Percentiles rank a stretch among this genome's conserved stretches.
Conservation (phyloP, 1,140 invertebrate genomes). For the Drosophila mojavensis region DNA sequence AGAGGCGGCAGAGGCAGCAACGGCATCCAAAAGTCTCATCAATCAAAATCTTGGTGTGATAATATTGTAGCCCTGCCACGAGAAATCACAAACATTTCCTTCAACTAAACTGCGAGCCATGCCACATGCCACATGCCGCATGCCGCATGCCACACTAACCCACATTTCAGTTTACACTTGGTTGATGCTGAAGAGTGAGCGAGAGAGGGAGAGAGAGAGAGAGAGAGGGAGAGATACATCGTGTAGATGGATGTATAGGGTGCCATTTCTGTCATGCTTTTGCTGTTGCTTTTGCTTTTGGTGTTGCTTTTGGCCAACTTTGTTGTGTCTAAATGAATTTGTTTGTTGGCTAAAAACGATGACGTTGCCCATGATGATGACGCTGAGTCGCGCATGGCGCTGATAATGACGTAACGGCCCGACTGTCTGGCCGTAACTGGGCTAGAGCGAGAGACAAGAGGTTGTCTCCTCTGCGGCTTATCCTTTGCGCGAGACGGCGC, state of each 20-base stretch:
- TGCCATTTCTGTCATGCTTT: slow-evolving; percentile 32
- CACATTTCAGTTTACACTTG: slow-evolving; percentile 61
- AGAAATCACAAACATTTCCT: slow-evolving; percentile 76
- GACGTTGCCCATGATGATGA: slow-evolving; percentile 47
- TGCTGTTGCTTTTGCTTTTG: slow-evolving; percentile 13
- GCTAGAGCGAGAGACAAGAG: background rate
- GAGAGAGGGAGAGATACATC: background rate
- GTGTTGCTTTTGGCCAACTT: slow-evolving; percentile 49
- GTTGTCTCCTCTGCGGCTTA: background rate
- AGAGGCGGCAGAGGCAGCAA: slow-evolving; percentile 5
- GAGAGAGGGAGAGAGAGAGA: background rate
- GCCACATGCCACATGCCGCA: slow-evolving; percentile 23
- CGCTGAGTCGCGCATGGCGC: slow-evolving; percentile 18
- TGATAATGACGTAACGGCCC: slow-evolving; percentile 54
- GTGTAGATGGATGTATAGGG: background rate
- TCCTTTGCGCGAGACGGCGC: slow-evolving; percentile 49
- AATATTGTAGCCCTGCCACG: slow-evolving; percentile 66
- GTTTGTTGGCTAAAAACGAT: slow-evolving; percentile 41
- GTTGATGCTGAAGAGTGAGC: slow-evolving; percentile 17
- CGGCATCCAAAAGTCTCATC: slow-evolving; percentile 66
- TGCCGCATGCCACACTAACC: slow-evolving; percentile 57
- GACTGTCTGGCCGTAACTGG: slow-evolving; percentile 24
- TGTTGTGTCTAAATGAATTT: slow-evolving; percentile 52
- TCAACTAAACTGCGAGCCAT: slow-evolving; percentile 49
- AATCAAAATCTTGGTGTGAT: slow-evolving; percentile 79